These are phyloP conservation scores for Pangasius mekongensis DNA, from an alignment of 2,797 vertebrate genomes.

Conservation along the genomic window DNA sequence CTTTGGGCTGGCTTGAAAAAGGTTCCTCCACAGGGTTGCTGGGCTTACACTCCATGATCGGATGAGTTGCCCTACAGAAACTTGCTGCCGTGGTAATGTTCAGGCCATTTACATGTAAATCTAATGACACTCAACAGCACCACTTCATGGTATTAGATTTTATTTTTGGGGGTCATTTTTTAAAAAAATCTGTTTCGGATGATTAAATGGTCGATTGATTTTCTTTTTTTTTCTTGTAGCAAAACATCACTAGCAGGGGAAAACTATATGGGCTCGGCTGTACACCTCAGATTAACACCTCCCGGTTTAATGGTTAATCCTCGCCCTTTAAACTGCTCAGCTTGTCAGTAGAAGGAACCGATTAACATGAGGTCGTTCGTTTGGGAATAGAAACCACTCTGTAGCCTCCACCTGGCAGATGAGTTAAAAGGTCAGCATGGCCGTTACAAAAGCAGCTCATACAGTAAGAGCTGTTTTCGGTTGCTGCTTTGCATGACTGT, in stretches of 20 bases:
- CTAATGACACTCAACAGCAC: not conserved
- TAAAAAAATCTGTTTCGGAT: not conserved
- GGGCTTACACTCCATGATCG: too few species aligned
- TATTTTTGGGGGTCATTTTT: not conserved
- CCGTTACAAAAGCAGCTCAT: slow-evolving; percentile 13
- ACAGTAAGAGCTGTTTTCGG: slow-evolving; percentile 34
- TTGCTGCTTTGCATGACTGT: slow-evolving; percentile 58
- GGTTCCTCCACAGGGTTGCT: too few species aligned
- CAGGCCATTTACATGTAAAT: not conserved
- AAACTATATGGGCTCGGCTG: too few species aligned
- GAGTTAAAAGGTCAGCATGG: slow-evolving; percentile 28
- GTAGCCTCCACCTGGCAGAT: not conserved
- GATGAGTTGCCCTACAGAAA: too few species aligned
- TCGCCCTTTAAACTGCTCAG: not conserved
- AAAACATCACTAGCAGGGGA: not conserved
- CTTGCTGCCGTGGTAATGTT: too few species aligned
- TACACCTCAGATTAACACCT: not conserved
- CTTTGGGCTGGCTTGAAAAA: too few species aligned
- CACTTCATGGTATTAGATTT: not conserved
- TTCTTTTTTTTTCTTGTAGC: not conserved
- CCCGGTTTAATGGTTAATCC: not conserved
- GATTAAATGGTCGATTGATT: not conserved
- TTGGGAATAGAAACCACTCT: not conserved
- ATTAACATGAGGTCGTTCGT: not conserved
- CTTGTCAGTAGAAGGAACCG: not conserved